Base-by-base conservation (phyloP, 1,140 invertebrate genomes). In the Aphis craccivora region DNA sequence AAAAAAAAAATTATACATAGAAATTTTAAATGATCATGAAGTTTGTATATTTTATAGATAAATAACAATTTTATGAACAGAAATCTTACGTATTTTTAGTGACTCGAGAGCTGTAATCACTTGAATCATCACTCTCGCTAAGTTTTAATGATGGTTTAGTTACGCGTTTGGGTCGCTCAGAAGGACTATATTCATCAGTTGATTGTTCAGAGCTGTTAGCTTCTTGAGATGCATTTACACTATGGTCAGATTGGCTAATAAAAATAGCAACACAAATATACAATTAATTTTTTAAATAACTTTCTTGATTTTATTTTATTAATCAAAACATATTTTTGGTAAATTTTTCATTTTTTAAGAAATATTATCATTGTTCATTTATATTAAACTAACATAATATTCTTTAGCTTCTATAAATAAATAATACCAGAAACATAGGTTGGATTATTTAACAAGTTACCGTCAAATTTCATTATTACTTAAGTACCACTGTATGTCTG, bases 121-220 rank as follows among this genome's bases (percentile, higher is more conserved):
- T 91, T 11, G 90, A 91, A 22, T 51, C 90, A 25, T 83, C 90
- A 25, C 60, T 91, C 14, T 91, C 90, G 51, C 90, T 91, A 30
- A 91, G 43, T 91, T 91, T 91, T 20, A n/a, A 91, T 6, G 90
- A 91, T 30, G 14, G 35, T 91, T 91, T 91, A 81, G n/a, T 83
- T 25, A 91, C 43, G 37, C 90, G n/a, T 76, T 91, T 91, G 3
- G 90, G 90, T 51, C 90, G 90, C 14, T 91, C 90, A 45, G 55
- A 76, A 48, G 90, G 90, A 83, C 90, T 91, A 35, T 83, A 91
- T 83, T 91, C 90, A 83, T 91, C 90, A 48, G 90, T 91, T 83
- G 90, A 91, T 37, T 91, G 67, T 83, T 91, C 90, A 23, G 90
- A 51, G 51, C 67, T 91, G 35, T 91, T 91, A n/a, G 45, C 90